These are phyloP conservation scores for Laterallus jamaicensis DNA, from an alignment of 2,113 vertebrate genomes.

Conservation along the genomic window DNA sequence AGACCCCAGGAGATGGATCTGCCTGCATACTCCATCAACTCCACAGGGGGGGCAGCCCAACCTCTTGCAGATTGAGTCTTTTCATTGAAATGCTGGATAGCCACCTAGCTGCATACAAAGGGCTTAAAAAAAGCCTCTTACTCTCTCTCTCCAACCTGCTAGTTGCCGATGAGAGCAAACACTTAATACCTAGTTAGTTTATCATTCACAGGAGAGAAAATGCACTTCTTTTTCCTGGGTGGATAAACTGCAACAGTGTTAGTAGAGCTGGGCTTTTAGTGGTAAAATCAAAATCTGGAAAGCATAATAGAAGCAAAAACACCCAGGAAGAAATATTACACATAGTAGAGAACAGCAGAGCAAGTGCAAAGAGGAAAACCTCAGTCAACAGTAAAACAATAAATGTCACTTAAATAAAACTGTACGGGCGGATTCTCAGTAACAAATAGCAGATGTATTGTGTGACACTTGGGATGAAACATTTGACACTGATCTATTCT, in stretches of 20 bases:
- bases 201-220: not conserved
- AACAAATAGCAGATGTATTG: not conserved
- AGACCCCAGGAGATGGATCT: not conserved
- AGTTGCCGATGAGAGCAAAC: not conserved
- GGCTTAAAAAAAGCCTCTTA: not conserved
- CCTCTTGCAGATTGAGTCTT: not conserved
- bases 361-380: not conserved
- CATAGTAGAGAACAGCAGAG: not conserved
- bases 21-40: not conserved
- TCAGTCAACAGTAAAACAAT: not conserved
- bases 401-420: not conserved
- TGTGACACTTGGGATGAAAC: not conserved
- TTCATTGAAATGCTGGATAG: not conserved
- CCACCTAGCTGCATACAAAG: not conserved
- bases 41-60: not conserved
- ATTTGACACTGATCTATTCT: not conserved
- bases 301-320: not conserved
- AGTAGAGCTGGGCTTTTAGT: not conserved
- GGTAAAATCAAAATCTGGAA: not conserved
- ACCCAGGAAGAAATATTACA: not conserved
- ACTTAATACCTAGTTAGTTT: not conserved
- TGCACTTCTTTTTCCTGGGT: not conserved
- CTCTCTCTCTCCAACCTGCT: not conserved
- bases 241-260: not conserved
- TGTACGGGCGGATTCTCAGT: not conserved